phyloP scores from a whole-genome alignment of 1,140 invertebrate genomes.

The Bombus cullumanus region DNA sequence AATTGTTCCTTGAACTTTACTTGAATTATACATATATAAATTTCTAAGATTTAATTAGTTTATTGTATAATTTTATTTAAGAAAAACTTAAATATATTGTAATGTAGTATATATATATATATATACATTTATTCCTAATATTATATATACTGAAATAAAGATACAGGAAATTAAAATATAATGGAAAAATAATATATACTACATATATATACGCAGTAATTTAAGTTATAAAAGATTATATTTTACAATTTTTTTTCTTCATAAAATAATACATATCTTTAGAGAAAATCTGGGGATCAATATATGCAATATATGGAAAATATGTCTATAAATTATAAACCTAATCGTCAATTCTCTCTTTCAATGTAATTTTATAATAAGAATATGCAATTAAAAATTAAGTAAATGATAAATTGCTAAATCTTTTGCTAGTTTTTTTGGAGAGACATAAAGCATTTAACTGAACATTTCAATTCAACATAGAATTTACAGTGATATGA shows the following conservation, averaged over 20 bases:
- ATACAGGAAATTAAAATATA: not conserved
- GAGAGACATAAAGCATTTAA: not conserved
- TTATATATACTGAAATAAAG: not conserved
- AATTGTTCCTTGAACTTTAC: not conserved
- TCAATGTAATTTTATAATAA: constrained; percentile 10
- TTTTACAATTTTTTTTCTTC: constrained; percentile 35
- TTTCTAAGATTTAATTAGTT: not conserved
- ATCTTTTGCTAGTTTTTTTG: not conserved
- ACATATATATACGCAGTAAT: not conserved
- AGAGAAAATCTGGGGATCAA: constrained; percentile 11
- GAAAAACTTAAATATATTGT: too few species aligned
- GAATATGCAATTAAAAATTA: not conserved
- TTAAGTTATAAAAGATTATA: constrained; percentile 46
- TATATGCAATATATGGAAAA: not conserved
- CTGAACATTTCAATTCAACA: not conserved
- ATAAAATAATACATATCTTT: constrained; percentile 34
- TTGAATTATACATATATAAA: not conserved
- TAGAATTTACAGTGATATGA: not conserved
- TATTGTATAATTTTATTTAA: not conserved
- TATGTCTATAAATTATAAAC: constrained; percentile 8
- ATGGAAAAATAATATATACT: not conserved
- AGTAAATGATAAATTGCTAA: not conserved
- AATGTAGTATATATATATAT: too few species aligned
- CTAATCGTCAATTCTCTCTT: not conserved
- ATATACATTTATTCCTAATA: not conserved